Conservation (phyloP, 2,113 vertebrate genomes). For the Sorex fumeus region DNA sequence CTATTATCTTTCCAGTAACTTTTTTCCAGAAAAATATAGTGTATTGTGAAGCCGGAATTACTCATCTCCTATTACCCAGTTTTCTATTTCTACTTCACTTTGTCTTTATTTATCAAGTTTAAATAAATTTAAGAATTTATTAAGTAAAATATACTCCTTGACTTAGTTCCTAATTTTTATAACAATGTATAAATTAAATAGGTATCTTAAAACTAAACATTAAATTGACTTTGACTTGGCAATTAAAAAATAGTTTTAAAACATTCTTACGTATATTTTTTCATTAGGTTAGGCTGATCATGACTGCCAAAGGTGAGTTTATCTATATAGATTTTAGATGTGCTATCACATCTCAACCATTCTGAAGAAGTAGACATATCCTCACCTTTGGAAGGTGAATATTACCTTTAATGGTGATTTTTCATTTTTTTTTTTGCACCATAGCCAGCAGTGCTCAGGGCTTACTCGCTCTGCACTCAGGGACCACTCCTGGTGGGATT, state of each 20-base stretch:
- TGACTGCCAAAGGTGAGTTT: too few relatives aligned
- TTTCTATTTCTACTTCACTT: not conserved
- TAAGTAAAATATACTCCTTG: slow-evolving; percentile 37
- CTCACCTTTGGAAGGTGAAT: not conserved
- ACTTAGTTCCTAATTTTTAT: not conserved
- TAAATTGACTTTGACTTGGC: not conserved
- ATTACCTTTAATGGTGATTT: not conserved
- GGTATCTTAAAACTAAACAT: not conserved
- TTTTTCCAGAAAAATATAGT: not conserved
- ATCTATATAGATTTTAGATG: too few relatives aligned
- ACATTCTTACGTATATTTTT: not conserved
- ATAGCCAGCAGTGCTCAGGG: too few relatives aligned
- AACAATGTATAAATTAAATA: not conserved
- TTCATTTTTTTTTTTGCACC: too few relatives aligned
- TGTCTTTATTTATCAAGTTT: too few relatives aligned
- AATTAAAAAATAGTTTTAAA: not conserved
- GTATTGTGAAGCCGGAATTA: not conserved
- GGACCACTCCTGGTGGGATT: too few relatives aligned
- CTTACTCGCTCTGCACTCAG: too few relatives aligned
- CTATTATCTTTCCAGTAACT: not conserved
- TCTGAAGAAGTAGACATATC: not conserved
- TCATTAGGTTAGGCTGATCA: not conserved
- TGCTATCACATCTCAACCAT: too few relatives aligned
- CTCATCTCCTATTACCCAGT: not conserved
- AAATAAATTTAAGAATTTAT: too few relatives aligned